Evolutionary conservation across 2,113 vertebrate genomes (phyloP), one percentile per base, ranked within the genome.

Genomic region (Campylorhamphus procurvoides): DNA sequence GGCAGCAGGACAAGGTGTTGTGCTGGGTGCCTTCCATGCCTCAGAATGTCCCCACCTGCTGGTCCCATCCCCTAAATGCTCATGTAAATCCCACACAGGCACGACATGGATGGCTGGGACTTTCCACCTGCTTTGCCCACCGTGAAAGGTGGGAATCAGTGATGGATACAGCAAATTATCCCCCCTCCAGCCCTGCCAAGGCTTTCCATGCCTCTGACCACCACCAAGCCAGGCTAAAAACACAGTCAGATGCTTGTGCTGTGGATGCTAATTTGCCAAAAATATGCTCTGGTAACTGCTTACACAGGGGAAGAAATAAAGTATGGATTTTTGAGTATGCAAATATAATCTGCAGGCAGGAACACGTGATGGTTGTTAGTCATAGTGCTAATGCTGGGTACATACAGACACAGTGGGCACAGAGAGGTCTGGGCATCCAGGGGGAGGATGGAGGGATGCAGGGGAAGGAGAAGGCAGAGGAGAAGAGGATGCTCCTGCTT

Each of bases 281-380:
- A 95, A 95, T 97, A 90, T 2, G 71, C 90, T 82, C 71, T 91
- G 95, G 78, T 90, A 91, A 87, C 66, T 73, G 94, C 92, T 97
- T 91, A 88, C 74, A 88, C 40, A 79, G 94, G 82, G 90, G 88
- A 85, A 85, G 96, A 69, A 69, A 91, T 18, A 76, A 94, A 95
- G 75, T 85, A 80, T 62, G 82, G 96, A 46, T 68, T 94, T 97
- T 69, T 85, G 95, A 94, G 95, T 85, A 96, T 95, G 96, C 90
- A 95, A 95, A 95, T 95, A 31, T 1, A 62, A 95, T 88, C 92
- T 73, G 94, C 96, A 97, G 95, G 94, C 90, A 92, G 1, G 4
- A 6, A n/a, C 96, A 95, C 85, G 95, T 95, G 96, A 96, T 37
- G 88, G 94, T n/a, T 83, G 94, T 96, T 93, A 96, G 95, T 97